phyloP scores from a whole-genome alignment of 2,888 invertebrate species.

The Chironomus tentans region DNA sequence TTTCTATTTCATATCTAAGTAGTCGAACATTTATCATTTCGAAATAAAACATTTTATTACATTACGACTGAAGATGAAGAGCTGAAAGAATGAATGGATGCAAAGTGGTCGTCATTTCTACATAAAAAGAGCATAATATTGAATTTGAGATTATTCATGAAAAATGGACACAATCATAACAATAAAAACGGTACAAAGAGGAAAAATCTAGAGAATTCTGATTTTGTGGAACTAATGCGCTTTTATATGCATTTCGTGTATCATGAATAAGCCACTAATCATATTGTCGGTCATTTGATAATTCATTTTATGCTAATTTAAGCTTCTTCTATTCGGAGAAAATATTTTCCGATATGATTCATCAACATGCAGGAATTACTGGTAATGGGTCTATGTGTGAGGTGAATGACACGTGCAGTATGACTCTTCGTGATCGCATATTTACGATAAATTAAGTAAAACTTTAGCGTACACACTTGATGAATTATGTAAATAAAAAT shows the following conservation, averaged over 20 bases:
- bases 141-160: neutral
- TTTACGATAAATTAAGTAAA: too few species aligned
- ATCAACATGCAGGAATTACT: neutral
- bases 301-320: conserved; percentile 1
- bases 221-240: neutral
- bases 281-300: neutral
- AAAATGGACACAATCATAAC: too few species aligned
- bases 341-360: neutral
- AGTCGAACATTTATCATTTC: neutral
- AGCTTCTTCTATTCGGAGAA: too few species aligned
- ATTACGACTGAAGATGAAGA: neutral
- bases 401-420: neutral
- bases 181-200: neutral
- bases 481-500: too few species aligned
- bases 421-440: too few species aligned
- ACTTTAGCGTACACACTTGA: too few species aligned
- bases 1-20: neutral
- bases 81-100: too few species aligned
- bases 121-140: neutral
- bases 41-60: neutral
- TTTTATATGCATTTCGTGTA: too few species aligned
- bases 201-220: neutral
- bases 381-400: neutral
- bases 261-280: neutral
- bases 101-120: too few species aligned